Conservation (phyloP, 1,140 invertebrate species). For the Apis mellifera region Amel_HAv3.1 CM009944.2:8112501-8113000, state of each 20-base stretch:
- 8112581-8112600: background rate
- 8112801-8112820: background rate
- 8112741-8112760: background rate
- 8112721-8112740: conserved; percentile 2
- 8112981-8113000: too few species aligned
- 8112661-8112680: background rate
- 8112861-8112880: background rate
- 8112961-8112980: background rate
- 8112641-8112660: conserved; percentile 11
- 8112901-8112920: background rate
- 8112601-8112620: background rate
- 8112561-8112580: background rate
- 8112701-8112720: background rate
- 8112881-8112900: conserved; percentile 12
- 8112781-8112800: conserved; percentile 15
- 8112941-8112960: background rate
- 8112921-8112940: background rate
- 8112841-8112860: conserved; percentile 13
- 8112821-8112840: conserved; percentile 17
- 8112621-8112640: conserved; percentile 26
- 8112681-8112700: background rate
- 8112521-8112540: background rate
- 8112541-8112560: conserved; percentile 1
- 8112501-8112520: background rate
- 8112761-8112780: conserved; percentile 6